A percentile compares a stretch with the other conserved stretches of the same genome.
Evolutionary conservation across 2,797 vertebrate genomes (phyloP).

Genomic region (Cyprinella venusta): DNA sequence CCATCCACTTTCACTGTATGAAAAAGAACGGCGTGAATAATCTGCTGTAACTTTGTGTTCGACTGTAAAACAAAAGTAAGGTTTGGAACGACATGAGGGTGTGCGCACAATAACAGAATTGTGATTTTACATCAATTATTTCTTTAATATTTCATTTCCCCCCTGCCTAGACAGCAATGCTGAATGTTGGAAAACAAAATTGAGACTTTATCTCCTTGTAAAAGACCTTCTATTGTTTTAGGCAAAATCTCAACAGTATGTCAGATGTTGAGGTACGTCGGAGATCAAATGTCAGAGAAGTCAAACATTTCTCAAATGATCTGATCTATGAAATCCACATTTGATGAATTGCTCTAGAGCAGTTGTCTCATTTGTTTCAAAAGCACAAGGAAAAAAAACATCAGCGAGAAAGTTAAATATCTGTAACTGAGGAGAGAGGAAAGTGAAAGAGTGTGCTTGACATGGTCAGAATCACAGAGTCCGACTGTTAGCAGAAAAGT

Average conservation of each 20-base stretch:
- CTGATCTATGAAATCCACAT: neutral
- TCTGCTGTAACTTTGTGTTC: neutral
- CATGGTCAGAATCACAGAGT: neutral
- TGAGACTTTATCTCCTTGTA: neutral
- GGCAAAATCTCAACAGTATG: neutral
- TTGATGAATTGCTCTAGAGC: neutral
- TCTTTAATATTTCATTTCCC: neutral
- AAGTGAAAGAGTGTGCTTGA: neutral
- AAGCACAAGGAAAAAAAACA: neutral
- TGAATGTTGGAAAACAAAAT: neutral
- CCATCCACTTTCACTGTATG: neutral
- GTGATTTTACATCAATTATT: neutral
- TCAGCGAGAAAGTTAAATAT: neutral
- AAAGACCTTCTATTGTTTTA: neutral
- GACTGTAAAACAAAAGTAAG: neutral
- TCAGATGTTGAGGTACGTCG: neutral
- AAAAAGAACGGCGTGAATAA: neutral
- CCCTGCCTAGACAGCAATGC: neutral
- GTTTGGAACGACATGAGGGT: neutral
- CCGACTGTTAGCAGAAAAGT: neutral
- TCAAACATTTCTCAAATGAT: neutral
- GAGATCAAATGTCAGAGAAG: neutral
- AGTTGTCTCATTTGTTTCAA: neutral
- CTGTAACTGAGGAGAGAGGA: neutral
- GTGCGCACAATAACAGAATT: neutral